Percentiles rank a stretch among this genome's conserved stretches.
Conservation (phyloP, 2,113 vertebrate genomes). For the Hypanus sabinus region DNA sequence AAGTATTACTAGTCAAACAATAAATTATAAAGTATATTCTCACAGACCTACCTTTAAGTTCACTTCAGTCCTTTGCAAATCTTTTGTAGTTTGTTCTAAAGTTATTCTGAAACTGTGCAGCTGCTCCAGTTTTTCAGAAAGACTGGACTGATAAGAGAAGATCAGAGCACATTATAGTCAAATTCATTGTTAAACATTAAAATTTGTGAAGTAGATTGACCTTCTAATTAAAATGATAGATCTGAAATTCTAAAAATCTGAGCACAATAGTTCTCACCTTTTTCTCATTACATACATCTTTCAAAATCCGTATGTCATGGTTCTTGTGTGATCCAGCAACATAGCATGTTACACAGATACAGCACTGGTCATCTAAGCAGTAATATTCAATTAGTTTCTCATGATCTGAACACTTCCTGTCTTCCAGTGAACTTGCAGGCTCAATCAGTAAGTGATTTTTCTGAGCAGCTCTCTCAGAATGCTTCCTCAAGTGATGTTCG, state of each 20-base stretch:
- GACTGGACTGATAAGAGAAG: neutral
- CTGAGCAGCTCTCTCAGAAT: conserved; percentile 63
- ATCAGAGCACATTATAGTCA: neutral
- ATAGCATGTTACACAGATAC: conserved; percentile 60
- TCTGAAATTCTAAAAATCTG: neutral
- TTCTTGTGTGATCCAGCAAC: conserved; percentile 47
- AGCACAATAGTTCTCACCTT: neutral
- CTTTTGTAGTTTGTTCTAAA: conserved; percentile 29
- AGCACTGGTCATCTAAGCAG: conserved; percentile 58
- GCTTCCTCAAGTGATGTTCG: conserved; percentile 67
- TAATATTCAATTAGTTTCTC: conserved; percentile 67
- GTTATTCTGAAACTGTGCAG: neutral
- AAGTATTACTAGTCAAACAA: neutral
- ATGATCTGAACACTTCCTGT: conserved; percentile 66
- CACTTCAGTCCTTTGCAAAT: conserved; percentile 32
- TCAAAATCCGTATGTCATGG: conserved; percentile 49
- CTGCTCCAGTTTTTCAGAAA: conserved; percentile 30
- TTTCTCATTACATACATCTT: conserved; percentile 39
- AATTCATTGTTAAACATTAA: neutral
- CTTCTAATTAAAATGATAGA: neutral
- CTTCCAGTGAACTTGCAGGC: conserved; percentile 51
- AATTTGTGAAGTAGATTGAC: neutral
- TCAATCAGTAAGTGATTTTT: conserved; percentile 67
- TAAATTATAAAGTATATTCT: neutral
- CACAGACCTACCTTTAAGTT: conserved; percentile 15